A percentile compares a stretch with the other conserved stretches of the same genome.
Evolutionary conservation across 2,113 vertebrate species (phyloP).

Genomic region (Sander lucioperca): DNA sequence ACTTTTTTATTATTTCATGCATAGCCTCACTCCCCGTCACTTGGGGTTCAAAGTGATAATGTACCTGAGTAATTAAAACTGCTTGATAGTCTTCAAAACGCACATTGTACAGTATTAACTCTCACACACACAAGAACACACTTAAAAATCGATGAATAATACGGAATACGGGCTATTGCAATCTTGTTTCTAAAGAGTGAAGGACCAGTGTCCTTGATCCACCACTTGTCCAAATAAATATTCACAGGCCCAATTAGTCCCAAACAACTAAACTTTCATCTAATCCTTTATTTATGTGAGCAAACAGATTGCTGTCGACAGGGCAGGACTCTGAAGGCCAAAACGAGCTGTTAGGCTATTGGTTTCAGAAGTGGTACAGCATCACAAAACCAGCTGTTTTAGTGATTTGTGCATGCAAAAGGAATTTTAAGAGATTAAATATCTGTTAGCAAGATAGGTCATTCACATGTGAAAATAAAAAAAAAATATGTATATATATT

Average conservation of each 20-base stretch:
- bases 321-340: conserved; percentile 26
- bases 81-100: background rate
- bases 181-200: conserved; percentile 16
- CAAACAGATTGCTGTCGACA: conserved; percentile 55
- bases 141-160: background rate
- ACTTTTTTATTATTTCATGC: background rate
- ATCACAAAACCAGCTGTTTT: background rate
- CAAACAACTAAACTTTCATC: conserved; percentile 58
- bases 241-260: conserved; percentile 49
- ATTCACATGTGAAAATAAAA: background rate
- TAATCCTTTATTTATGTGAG: conserved; percentile 69
- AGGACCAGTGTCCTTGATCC: background rate
- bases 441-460: background rate
- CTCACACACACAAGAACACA: background rate
- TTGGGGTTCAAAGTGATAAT: background rate
- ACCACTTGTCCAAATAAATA: conserved; percentile 63
- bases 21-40: background rate
- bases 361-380: conserved; percentile 16
- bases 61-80: background rate
- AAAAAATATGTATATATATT: too few relatives aligned
- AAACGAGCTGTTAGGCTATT: conserved; percentile 10
- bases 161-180: background rate
- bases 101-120: background rate
- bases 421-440: background rate
- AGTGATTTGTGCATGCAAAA: background rate